Evolutionary conservation across 2,888 invertebrate genomes (phyloP).

Genomic region (Lysandra bellargus): DNA sequence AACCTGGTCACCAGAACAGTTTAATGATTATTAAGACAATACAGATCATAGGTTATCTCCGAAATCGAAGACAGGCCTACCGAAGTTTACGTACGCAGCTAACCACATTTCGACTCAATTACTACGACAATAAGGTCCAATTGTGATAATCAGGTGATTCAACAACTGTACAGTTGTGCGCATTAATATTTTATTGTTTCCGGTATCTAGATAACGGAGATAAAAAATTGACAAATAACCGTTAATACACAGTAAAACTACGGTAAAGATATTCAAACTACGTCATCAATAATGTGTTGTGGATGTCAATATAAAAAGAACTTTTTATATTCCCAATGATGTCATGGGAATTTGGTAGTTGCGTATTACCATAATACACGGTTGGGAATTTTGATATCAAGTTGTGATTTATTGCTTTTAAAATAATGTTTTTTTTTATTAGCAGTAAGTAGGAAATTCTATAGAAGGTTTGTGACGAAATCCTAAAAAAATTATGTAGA

Average conservation of each 20-base stretch:
- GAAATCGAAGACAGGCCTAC: constrained; percentile 19
- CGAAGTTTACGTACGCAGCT: background rate
- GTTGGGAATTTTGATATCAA: background rate
- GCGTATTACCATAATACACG: background rate
- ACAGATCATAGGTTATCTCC: constrained; percentile 2
- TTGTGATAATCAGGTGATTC: background rate
- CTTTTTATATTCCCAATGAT: constrained; percentile 26
- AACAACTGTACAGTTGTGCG: constrained; percentile 11
- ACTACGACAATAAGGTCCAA: background rate
- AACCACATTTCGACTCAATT: background rate
- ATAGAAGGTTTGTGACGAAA: too few species aligned
- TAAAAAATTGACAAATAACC: constrained; percentile 31
- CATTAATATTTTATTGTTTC: constrained; percentile 33
- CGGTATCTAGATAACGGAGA: constrained; percentile 26
- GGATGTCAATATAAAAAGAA: constrained; percentile 20
- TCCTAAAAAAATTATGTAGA: too few species aligned
- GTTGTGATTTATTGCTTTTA: constrained; percentile 1
- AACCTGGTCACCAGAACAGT: constrained; percentile 15
- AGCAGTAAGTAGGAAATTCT: too few species aligned
- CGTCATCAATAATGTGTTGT: constrained; percentile 23
- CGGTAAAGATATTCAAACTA: constrained; percentile 1
- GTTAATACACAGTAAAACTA: constrained; percentile 31
- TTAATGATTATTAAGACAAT: constrained; percentile 10
- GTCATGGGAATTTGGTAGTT: constrained; percentile 16
- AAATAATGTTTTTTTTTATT: too few species aligned